Evolutionary conservation across 2,113 vertebrate species (phyloP).

Genomic region (Nothocercus nigrocapillus): DNA sequence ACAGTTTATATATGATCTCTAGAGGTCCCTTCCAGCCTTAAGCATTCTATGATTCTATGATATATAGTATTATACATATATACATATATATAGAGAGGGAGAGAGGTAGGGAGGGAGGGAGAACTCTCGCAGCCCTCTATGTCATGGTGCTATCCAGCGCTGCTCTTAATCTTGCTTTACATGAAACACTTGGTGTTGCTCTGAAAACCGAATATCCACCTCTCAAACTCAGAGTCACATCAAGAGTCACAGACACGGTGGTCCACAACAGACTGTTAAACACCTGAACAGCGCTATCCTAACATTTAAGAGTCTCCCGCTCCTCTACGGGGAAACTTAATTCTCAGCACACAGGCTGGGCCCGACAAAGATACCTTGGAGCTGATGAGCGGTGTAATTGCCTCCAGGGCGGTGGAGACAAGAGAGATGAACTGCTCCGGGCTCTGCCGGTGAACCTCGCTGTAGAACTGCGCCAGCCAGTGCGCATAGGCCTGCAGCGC

Average conservation of each 20-base stretch:
- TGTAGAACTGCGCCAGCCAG: conserved; percentile 97
- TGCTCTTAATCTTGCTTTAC: neutral
- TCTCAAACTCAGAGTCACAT: neutral
- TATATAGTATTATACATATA: neutral
- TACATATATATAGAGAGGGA: no score
- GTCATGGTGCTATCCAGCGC: neutral
- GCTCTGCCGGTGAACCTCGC: conserved; percentile 91
- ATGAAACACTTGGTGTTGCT: fast-evolving
- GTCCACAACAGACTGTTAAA: neutral
- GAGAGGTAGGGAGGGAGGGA: no score
- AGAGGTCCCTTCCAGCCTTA: no score
- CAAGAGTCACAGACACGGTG: fast-evolving
- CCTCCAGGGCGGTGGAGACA: conserved; percentile 91
- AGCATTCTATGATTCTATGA: no score
- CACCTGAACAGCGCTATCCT: no score
- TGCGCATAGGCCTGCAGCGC: conserved; percentile 96
- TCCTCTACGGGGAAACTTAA: fast-evolving
- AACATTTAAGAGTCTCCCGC: neutral
- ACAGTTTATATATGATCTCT: neutral
- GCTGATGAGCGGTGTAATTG: conserved; percentile 92
- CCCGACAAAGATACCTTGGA: conserved; percentile 85
- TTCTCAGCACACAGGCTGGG: neutral
- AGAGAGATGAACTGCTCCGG: conserved; percentile 91
- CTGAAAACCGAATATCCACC: neutral
- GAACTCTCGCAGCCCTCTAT: fast-evolving